phyloP scores from a whole-genome alignment of 2,888 invertebrate genomes.

The Scotopteryx bipunctaria region DNA sequence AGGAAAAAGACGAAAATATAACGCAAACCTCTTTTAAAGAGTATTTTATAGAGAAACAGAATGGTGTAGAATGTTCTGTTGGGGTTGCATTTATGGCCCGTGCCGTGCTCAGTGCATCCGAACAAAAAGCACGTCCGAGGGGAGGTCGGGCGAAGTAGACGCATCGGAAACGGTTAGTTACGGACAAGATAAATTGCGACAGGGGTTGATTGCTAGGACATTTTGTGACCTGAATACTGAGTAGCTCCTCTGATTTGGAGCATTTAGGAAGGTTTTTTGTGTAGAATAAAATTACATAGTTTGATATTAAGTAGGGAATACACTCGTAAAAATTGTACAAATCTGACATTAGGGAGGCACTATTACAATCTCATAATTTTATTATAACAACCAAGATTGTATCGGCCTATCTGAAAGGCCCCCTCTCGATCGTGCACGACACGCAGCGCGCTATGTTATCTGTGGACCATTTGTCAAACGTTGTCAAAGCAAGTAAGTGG shows the following conservation, averaged over 20 bases:
- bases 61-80: slow-evolving; percentile 2
- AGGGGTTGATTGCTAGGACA: slow-evolving; percentile 47
- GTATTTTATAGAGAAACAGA: too few species aligned
- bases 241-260: slow-evolving; percentile 2
- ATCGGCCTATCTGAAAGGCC: slow-evolving; percentile 25
- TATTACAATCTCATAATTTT: not conserved
- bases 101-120: slow-evolving; percentile 26
- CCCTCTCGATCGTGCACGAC: slow-evolving; percentile 30
- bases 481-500: slow-evolving; percentile 62
- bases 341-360: not conserved
- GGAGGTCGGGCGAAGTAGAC: slow-evolving; percentile 43
- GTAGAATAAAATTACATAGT: too few species aligned
- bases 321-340: too few species aligned
- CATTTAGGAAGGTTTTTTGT: not conserved
- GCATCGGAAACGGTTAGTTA: slow-evolving; percentile 57
- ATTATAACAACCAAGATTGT: slow-evolving; percentile 29
- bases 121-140: slow-evolving; percentile 43
- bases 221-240: slow-evolving; percentile 44
- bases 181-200: slow-evolving; percentile 48
- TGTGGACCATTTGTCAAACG: slow-evolving; percentile 59
- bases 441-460: slow-evolving; percentile 38
- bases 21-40: too few species aligned
- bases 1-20: too few species aligned
- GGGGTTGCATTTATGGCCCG: slow-evolving; percentile 19
- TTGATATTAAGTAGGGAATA: slow-evolving; percentile 9